Evolutionary conservation across 2,113 vertebrate species (phyloP), one percentile per base, ranked within the genome.

Genomic region (Tragelaphus buxtoni): DNA sequence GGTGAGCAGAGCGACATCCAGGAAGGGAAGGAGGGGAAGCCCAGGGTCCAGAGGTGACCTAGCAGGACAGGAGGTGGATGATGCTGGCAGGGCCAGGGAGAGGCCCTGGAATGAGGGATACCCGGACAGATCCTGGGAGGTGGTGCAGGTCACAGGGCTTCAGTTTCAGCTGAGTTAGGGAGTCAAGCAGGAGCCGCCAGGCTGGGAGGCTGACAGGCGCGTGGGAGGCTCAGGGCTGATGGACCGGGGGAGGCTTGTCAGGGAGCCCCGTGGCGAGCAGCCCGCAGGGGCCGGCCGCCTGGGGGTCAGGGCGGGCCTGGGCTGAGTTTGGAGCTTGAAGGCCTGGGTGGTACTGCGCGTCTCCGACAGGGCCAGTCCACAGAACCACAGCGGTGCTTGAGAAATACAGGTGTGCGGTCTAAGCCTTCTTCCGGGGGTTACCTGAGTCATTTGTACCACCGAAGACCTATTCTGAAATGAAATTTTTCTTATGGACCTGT

Each of bases 331-430:
- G 82, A 13, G 42, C 55, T 2, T 20, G 20, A 39, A 30, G 26
- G 39, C 8, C 0, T 39, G 0, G 1, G 0, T 13, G 82, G 82
- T 61, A 14, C 30, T 45, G 6, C 3, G 3, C 17, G 4, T 13
- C 28, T 47, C 42, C 1, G 0, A 20, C 58, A 61, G 42, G 58
- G 58, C 42, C 0, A 0, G 20, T 14, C 39, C 28, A 2, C 4
- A 0, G 10, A 61, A 3, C 13, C 82, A 32, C 56, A 22, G 82
- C 4, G 42, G 45, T 22, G 18, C 58, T n/a, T 32, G 32, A 32
- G 47, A n/a, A n/a, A 7, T 2, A 22, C 47, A 53, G 77, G 10
- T 9, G 4, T 7, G 8, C 1, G 7, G 20, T 26, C 60, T 26
- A 13, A 35, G 45, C 4, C 13, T 17, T n/a, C 24, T 32, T 7